Evolutionary conservation across 2,888 invertebrate genomes (phyloP).

Genomic region (Sericinus montela): DNA sequence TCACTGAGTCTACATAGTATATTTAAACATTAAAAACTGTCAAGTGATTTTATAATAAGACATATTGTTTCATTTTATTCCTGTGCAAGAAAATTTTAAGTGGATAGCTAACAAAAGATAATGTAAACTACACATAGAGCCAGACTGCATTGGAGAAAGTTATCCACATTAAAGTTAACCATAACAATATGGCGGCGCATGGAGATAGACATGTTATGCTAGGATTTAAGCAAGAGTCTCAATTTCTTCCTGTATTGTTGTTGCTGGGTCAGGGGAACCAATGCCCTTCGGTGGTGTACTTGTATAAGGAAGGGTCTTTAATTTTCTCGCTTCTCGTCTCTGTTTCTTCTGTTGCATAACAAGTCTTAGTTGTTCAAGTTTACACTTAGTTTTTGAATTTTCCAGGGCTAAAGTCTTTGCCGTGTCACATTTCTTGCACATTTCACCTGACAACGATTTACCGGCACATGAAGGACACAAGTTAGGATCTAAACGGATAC

Average conservation of each 20-base stretch:
- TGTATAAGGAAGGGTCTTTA: constrained; percentile 83
- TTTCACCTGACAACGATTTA: constrained; percentile 33
- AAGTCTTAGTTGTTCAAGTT: constrained; percentile 91
- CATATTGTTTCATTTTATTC: no score
- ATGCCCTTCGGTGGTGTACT: constrained; percentile 84
- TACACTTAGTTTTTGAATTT: constrained; percentile 89
- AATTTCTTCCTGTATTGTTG: constrained; percentile 88
- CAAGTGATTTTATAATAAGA: no score
- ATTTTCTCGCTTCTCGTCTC: constrained; percentile 87
- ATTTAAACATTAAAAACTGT: no score
- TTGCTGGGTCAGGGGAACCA: constrained; percentile 88
- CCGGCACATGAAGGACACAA: constrained; percentile 41
- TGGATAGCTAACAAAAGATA: no score
- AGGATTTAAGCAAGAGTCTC: constrained; percentile 58
- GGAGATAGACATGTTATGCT: constrained; percentile 1
- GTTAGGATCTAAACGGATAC: constrained; percentile 37
- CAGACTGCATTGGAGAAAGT: no score
- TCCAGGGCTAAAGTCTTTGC: constrained; percentile 81
- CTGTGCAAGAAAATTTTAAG: no score
- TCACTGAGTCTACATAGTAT: no score
- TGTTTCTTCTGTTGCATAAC: constrained; percentile 95
- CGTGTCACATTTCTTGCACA: constrained; percentile 68
- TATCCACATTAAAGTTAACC: not conserved
- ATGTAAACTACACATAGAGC: no score
- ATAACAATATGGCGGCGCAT: constrained; percentile 12